Base-by-base conservation (phyloP, 64 coral and sea anemone genomes). In the Hydrozoanthus tunicans region DNA sequence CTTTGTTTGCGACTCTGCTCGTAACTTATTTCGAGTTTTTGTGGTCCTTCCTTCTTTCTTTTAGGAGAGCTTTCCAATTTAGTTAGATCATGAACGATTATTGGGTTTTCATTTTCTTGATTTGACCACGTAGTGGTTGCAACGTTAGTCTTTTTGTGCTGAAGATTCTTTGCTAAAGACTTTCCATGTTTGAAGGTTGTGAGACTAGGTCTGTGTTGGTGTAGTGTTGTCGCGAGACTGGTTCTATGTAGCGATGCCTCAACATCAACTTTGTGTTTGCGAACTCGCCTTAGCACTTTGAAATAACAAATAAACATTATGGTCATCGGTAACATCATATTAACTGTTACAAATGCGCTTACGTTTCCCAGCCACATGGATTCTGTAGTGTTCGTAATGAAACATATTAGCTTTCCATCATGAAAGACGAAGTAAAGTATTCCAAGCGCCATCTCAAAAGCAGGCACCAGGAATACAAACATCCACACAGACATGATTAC, bases 221-320 rank as follows among this genome's bases (percentile, higher is more conserved):
- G 13, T 9, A 68, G 5, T 66, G 83, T 73, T 10, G 53, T 23
- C 25, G 68, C 52, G 32, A 59, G 2, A 23, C 53, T 59, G 20
- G 7, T 86, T 3, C 53, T 58, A 13, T 86, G 55, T 9, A 86
- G 56, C 5, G 83, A 86, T 24, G 83, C n/a, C 13, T 9, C 25
- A 32, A 86, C 68, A 58, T 73, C 68, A 6, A 86, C 83, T 73
- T 73, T 86, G 53, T 86, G 83, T 59, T 86, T 5, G 55, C 67
- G 83, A 59, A 86, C 83, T 59, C 83, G 83, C 12, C 59, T 72
- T 4, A 86, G 73, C 23, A 86, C 83, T 74, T 86, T 86, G 52
- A 71, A 86, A 74, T 86, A 86, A 59, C 83, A 86, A 59, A 86
- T 73, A 23, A 86, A 74, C 55, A 86, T 69, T 73, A 86, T 72